phyloP scores from a whole-genome alignment of 2,888 invertebrate genomes.

The Clusia tigrina region DNA sequence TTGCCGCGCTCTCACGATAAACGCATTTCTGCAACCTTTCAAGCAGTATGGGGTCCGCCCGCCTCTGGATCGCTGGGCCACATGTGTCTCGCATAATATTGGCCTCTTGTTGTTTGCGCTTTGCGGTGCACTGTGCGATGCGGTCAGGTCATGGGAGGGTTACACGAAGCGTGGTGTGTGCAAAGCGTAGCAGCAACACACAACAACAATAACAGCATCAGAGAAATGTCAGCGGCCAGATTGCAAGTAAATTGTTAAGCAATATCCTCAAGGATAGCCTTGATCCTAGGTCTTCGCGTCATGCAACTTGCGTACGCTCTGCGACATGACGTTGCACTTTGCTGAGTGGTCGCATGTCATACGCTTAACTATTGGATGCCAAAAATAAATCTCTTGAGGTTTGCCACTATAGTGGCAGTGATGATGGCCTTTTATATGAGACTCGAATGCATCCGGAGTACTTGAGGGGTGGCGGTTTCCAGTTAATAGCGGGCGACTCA shows the following conservation, averaged over 20 bases:
- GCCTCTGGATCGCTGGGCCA: neutral
- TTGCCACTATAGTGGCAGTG: neutral
- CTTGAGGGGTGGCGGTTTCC: no score
- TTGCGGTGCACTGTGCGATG: neutral
- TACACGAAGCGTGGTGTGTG: no score
- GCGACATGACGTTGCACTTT: neutral
- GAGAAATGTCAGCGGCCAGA: neutral
- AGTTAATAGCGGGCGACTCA: no score
- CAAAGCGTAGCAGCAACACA: no score
- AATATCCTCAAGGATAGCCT: slow-evolving; percentile 17
- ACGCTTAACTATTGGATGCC: slow-evolving; percentile 13
- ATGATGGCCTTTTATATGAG: neutral
- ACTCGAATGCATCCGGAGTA: neutral
- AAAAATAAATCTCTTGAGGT: slow-evolving; percentile 9
- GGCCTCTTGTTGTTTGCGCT: neutral
- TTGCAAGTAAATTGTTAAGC: slow-evolving; percentile 12
- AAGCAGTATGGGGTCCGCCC: no score
- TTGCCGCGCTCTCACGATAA: no score
- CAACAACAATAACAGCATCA: no score
- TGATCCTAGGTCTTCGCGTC: neutral
- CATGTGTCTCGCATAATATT: neutral
- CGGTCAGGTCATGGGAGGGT: neutral
- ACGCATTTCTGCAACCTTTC: no score
- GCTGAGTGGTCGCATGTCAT: slow-evolving; percentile 14
- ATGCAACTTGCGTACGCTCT: neutral